Percentiles rank a stretch among this genome's conserved stretches.
Conservation (phyloP, 2,888 invertebrate species). For the Drosophila subsilvestris region DNA sequence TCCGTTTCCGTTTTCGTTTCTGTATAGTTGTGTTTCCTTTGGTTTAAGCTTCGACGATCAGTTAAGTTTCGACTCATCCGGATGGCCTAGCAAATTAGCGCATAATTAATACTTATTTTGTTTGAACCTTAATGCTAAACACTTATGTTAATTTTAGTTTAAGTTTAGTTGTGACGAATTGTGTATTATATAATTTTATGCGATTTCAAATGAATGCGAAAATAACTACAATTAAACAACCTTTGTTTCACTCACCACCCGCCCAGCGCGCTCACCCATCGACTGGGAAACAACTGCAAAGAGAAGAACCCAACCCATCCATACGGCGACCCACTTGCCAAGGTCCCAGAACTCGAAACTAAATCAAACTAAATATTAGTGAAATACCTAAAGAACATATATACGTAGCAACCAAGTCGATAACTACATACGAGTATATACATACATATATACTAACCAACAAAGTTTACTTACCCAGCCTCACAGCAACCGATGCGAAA, state of each 20-base stretch:
- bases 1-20: conserved; percentile 34
- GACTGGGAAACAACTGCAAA: conserved; percentile 55
- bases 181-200: conserved; percentile 80
- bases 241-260: conserved; percentile 49
- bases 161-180: conserved; percentile 78
- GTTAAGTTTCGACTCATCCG: conserved; percentile 29
- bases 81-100: conserved; percentile 53
- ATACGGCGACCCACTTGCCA: conserved; percentile 53
- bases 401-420: conserved; percentile 52
- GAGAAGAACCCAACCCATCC: conserved; percentile 79
- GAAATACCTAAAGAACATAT: conserved; percentile 49
- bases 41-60: conserved; percentile 30
- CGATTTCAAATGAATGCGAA: conserved; percentile 73
- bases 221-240: conserved; percentile 62
- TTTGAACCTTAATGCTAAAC: conserved; percentile 55
- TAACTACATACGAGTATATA: conserved; percentile 48
- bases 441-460: conserved; percentile 62
- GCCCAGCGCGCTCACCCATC: background rate
- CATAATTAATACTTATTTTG: conserved; percentile 60
- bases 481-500: conserved; percentile 28
- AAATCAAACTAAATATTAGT: conserved; percentile 52
- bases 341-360: conserved; percentile 43
- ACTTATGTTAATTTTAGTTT: conserved; percentile 71
- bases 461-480: conserved; percentile 51
- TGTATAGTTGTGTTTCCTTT: conserved; percentile 48